Conservation (phyloP, 2,888 invertebrate genomes). For the Mythimna ferrago region DNA sequence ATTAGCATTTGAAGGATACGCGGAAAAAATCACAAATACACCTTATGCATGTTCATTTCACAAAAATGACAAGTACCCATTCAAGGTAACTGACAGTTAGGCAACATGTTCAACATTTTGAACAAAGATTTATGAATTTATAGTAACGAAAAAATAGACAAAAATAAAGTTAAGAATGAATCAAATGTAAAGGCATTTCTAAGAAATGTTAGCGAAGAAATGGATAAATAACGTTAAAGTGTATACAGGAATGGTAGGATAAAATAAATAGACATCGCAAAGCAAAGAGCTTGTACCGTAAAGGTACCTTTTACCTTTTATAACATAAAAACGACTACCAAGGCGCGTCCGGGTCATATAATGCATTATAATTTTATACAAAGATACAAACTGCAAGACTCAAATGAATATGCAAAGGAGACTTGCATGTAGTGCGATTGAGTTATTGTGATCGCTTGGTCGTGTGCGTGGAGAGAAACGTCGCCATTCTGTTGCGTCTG, state of each 20-base stretch:
- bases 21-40: constrained; percentile 37
- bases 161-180: constrained; percentile 14
- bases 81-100: constrained; percentile 40
- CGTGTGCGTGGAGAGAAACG: constrained; percentile 73
- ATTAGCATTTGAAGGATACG: constrained; percentile 45
- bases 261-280: constrained; percentile 60
- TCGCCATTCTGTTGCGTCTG: constrained; percentile 53
- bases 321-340: constrained; percentile 76
- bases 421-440: constrained; percentile 85
- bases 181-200: constrained; percentile 12
- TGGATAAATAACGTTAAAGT: constrained; percentile 52
- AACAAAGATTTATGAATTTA: constrained; percentile 19
- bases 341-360: constrained; percentile 81
- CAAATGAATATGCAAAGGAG: constrained; percentile 89
- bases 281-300: constrained; percentile 46
- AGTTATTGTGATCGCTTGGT: constrained; percentile 84
- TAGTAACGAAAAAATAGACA: not conserved
- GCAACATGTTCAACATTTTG: constrained; percentile 20
- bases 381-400: constrained; percentile 87
- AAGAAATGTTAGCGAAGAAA: constrained; percentile 32
- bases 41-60: constrained; percentile 53
- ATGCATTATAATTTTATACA: constrained; percentile 91
- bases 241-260: constrained; percentile 54
- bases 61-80: constrained; percentile 49
- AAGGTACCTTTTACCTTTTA: constrained; percentile 71